These are phyloP conservation scores for Thecophora atra DNA, from an alignment of 2,888 invertebrate species.

Conservation along the genomic window DNA sequence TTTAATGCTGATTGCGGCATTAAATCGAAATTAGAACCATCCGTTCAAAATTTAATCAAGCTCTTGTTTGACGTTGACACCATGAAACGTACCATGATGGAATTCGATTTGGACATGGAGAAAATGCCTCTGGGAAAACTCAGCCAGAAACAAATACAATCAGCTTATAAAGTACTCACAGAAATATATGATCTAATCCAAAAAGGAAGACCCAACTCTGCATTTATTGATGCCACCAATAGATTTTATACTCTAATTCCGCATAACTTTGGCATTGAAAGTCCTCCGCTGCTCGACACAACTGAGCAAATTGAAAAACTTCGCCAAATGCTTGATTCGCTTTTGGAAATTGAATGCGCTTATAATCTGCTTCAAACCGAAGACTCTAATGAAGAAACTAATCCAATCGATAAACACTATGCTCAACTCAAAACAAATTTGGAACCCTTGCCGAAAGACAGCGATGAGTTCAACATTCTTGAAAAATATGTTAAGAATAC, in stretches of 20 bases:
- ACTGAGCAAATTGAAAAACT: constrained; percentile 77
- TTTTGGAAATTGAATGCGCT: constrained; percentile 95
- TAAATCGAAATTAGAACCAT: constrained; percentile 75
- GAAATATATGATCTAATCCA: constrained; percentile 73
- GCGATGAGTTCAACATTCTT: constrained; percentile 80
- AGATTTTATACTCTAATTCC: constrained; percentile 95
- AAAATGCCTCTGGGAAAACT: constrained; percentile 99
- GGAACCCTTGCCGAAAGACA: constrained; percentile 72
- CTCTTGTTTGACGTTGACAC: constrained; percentile 89
- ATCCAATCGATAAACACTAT: constrained; percentile 87
- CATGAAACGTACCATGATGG: constrained; percentile 93
- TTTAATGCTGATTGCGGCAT: constrained; percentile 63
- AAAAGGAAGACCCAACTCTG: constrained; percentile 64
- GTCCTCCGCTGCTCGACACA: constrained; percentile 83
- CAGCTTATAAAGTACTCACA: constrained; percentile 83
- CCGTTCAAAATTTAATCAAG: constrained; percentile 84
- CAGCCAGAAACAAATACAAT: constrained; percentile 87
- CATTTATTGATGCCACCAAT: constrained; percentile 88
- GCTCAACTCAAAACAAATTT: constrained; percentile 86
- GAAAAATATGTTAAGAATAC: constrained; percentile 87
- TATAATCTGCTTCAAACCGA: constrained; percentile 81
- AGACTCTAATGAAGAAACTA: constrained; percentile 59
- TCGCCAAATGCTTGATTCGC: constrained; percentile 87
- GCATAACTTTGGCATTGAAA: constrained; percentile 88
- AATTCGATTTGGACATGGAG: constrained; percentile 95